These are phyloP conservation scores for Vanessa atalanta DNA, from an alignment of 1,140 invertebrate species.

Conservation along the genomic window DNA sequence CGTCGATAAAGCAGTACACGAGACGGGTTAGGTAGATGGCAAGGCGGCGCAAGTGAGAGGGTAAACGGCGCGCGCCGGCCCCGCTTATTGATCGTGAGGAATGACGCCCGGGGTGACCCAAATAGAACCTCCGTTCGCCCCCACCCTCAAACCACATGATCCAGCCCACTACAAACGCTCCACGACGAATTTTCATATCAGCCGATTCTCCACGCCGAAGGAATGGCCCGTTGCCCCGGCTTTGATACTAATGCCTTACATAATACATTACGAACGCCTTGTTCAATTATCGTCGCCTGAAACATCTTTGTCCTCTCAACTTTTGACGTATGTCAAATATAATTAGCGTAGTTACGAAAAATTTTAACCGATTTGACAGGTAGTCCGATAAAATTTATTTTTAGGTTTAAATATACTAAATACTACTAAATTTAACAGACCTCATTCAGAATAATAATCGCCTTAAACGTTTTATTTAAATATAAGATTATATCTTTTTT, in stretches of 20 bases:
- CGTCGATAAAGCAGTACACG: constrained; percentile 63
- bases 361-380: neutral
- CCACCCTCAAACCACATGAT: constrained; percentile 52
- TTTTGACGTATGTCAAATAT: constrained; percentile 44
- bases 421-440: neutral
- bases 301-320: constrained; percentile 50
- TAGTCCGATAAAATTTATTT: neutral
- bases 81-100: constrained; percentile 73
- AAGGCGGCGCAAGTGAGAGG: constrained; percentile 56
- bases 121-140: constrained; percentile 73
- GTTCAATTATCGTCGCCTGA: constrained; percentile 53
- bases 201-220: constrained; percentile 63
- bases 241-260: constrained; percentile 65
- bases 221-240: constrained; percentile 60
- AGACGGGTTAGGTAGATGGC: constrained; percentile 46
- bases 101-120: constrained; percentile 80
- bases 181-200: constrained; percentile 78
- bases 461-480: neutral
- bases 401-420: neutral
- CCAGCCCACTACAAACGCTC: constrained; percentile 54
- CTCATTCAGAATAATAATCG: neutral
- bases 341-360: neutral
- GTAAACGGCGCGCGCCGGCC: constrained; percentile 73
- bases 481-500: too few relatives aligned
- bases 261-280: constrained; percentile 53